phyloP scores from a whole-genome alignment of 2,113 vertebrate genomes.

The Circaetus cinerascens region DNA sequence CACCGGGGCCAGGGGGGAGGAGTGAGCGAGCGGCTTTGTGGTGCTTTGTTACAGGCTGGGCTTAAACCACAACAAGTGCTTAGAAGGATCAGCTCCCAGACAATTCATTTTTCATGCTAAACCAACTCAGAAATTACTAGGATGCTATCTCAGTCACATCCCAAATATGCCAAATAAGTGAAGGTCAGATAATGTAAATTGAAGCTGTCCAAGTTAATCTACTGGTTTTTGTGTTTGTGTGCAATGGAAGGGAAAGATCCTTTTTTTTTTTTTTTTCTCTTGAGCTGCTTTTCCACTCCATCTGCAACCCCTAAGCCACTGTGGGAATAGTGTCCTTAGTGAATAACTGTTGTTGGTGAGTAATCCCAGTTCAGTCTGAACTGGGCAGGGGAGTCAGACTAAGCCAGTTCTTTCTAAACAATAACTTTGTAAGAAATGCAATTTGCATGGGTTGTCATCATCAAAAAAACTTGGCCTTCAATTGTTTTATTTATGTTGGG shows the following conservation, averaged over 20 bases:
- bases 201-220: not conserved
- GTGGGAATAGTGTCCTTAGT: not conserved
- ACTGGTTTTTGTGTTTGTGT: not conserved
- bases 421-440: not conserved
- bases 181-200: constrained; percentile 1
- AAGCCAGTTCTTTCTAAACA: not conserved
- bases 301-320: not conserved
- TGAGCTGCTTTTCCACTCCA: not conserved
- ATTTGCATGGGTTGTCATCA: not conserved
- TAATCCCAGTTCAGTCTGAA: not conserved
- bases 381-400: not conserved
- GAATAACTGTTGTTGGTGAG: not conserved
- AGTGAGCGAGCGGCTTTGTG: too few relatives aligned
- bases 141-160: not conserved
- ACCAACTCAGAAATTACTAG: constrained; percentile 5
- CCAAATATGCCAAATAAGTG: not conserved
- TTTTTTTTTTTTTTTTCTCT: not conserved
- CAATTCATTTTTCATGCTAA: constrained; percentile 43
- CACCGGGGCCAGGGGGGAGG: too few relatives aligned
- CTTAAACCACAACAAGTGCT: too few relatives aligned
- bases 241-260: not conserved
- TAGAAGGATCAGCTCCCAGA: not conserved
- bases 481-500: not conserved
- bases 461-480: not conserved
- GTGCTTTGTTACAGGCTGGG: too few relatives aligned